Evolutionary conservation across 2,113 vertebrate species (phyloP), one percentile per base, ranked within the genome.

Genomic region (Narcine bancroftii): DNA sequence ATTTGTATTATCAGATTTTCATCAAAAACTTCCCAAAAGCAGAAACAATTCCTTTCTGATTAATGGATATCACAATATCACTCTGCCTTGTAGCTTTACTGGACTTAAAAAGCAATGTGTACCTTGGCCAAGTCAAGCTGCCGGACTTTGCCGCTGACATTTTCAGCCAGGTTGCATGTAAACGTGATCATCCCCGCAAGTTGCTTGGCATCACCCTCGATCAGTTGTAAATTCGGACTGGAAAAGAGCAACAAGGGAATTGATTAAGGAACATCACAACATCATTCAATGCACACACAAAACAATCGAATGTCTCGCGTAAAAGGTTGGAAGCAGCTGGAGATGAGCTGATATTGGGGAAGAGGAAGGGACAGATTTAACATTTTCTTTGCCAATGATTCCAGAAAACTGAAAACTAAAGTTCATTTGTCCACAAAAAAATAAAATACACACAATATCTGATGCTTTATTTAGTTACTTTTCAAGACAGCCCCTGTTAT

Each of bases 41-140:
- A 21, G 33, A 85, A 29, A 60, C 13, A 36, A 17, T 60, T 29
- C 53, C 50, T 85, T 85, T n/a, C 33, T 2, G 1, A 60, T 60
- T 19, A 21, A 60, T 36, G 53, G 17, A 85, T 53, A 26, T 13
- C 29, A 83, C 9, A 29, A 56, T n/a, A 19, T 6, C 36, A 63
- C 15, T 36, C 56, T 19, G 39, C n/a, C n/a, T n/a, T 21, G 6
- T 10, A 60, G 81, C 33, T 87, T 5, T 6, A 87, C 50, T 36
- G n/a, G 33, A 53, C 2, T 36, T 85, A 60, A 7, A 85, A 63
- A 29, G n/a, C 63, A 56, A 53, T 56, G 33, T 24, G 79, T 93
- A 99, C 99, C 97, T 99, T 99, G 89, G 98, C 98, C 33, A 99
- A 96, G 94, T 99, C 99, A 1, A 99, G 96, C 95, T 99, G 98